Conservation (phyloP, 2,797 vertebrate genomes). For the Linurgus olivaceus region DNA sequence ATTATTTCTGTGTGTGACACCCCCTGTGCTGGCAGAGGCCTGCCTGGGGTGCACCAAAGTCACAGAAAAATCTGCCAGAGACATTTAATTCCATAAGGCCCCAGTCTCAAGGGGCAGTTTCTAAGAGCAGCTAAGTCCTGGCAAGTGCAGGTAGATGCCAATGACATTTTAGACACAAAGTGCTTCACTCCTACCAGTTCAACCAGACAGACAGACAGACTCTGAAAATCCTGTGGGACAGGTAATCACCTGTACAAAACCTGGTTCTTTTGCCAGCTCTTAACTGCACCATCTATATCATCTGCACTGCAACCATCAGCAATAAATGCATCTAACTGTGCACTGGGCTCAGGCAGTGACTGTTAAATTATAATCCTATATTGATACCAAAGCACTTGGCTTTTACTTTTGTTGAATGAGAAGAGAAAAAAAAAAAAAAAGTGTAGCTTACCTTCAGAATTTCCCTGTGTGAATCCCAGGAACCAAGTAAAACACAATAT, state of each 20-base stretch:
- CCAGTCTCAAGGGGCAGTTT: neutral
- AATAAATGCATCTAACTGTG: neutral
- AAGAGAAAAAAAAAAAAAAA: neutral
- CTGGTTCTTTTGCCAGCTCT: neutral
- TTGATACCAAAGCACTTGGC: neutral
- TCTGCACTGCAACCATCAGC: neutral
- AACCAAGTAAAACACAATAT: conserved; percentile 86
- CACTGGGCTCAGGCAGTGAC: neutral
- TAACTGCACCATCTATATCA: neutral
- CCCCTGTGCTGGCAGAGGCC: neutral
- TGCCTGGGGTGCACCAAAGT: neutral
- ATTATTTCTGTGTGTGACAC: neutral
- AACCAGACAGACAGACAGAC: neutral
- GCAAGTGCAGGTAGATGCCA: neutral
- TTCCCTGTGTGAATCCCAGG: conserved; percentile 85
- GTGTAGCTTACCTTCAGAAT: conserved; percentile 88
- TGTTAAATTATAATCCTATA: neutral
- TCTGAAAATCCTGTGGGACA: neutral
- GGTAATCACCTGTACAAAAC: neutral
- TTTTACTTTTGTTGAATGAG: neutral
- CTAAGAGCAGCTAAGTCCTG: neutral
- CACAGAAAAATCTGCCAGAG: neutral
- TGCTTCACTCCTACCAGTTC: neutral
- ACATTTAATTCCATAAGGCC: neutral
- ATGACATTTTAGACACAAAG: neutral